Percentiles rank a stretch among this genome's conserved stretches.
phyloP scores from a whole-genome alignment of 35 echinoderm and acorn worm genomes.

The Hemicentrotus pulcherrimus region DNA sequence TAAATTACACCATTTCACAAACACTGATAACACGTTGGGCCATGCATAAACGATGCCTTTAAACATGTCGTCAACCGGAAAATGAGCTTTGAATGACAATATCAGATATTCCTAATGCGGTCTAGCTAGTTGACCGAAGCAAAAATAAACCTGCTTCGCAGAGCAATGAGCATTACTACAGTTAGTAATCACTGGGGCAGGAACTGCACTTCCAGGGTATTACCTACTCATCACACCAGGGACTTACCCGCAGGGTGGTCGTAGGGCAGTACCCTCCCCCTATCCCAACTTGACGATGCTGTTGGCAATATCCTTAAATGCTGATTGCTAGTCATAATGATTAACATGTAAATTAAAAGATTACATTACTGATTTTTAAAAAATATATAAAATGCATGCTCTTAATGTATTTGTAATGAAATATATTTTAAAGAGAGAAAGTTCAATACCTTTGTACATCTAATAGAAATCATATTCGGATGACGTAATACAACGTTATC shows the following conservation, averaged over 20 bases:
- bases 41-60: too few relatives aligned
- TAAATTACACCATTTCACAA: too few relatives aligned
- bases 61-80: neutral
- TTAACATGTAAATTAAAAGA: too few relatives aligned
- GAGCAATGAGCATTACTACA: neutral
- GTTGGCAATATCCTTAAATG: neutral
- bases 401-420: too few relatives aligned
- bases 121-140: neutral
- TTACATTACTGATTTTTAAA: too few relatives aligned
- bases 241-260: neutral
- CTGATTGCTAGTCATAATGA: neutral
- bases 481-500: too few relatives aligned
- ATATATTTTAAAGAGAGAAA: too few relatives aligned
- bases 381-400: too few relatives aligned
- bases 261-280: neutral
- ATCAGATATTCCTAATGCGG: neutral
- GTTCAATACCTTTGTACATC: too few relatives aligned
- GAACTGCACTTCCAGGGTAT: neutral
- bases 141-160: neutral
- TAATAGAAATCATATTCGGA: too few relatives aligned
- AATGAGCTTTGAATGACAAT: slow-evolving; percentile 10
- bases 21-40: too few relatives aligned
- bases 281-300: neutral
- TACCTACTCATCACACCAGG: neutral
- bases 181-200: neutral